phyloP scores from a whole-genome alignment of 2,888 invertebrate genomes.

The Eristalis arbustorum region DNA sequence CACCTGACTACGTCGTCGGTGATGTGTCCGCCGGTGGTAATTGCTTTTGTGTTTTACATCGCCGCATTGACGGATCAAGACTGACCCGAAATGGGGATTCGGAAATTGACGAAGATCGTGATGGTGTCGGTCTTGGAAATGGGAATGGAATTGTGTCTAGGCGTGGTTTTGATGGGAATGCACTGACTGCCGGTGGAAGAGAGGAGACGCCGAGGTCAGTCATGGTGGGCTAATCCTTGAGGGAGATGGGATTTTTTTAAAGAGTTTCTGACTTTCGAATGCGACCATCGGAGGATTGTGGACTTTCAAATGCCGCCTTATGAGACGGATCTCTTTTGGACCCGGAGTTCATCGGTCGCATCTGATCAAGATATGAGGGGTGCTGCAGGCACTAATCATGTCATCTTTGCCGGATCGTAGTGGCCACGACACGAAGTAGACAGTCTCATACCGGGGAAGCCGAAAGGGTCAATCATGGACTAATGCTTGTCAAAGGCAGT shows the following conservation, averaged over 20 bases:
- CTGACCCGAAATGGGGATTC: neutral
- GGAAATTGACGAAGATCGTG: neutral
- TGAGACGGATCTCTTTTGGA: too few species aligned
- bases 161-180: neutral
- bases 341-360: too few species aligned
- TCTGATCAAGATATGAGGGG: too few species aligned
- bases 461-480: too few species aligned
- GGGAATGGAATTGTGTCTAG: neutral
- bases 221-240: neutral
- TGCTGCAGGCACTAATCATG: too few species aligned
- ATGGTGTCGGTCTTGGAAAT: neutral
- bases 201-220: too few species aligned
- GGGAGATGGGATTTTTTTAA: neutral
- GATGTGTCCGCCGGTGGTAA: neutral
- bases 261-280: neutral
- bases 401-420: too few species aligned
- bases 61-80: neutral
- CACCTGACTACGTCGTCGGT: conserved; percentile 23
- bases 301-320: too few species aligned
- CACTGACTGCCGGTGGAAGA: neutral
- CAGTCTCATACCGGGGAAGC: too few species aligned
- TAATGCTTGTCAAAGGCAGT: too few species aligned
- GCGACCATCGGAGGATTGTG: neutral
- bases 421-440: too few species aligned
- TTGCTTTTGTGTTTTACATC: conserved; percentile 24